phyloP scores from a whole-genome alignment of 2,888 invertebrate species.

The Petrolisthes cinctipes region DNA sequence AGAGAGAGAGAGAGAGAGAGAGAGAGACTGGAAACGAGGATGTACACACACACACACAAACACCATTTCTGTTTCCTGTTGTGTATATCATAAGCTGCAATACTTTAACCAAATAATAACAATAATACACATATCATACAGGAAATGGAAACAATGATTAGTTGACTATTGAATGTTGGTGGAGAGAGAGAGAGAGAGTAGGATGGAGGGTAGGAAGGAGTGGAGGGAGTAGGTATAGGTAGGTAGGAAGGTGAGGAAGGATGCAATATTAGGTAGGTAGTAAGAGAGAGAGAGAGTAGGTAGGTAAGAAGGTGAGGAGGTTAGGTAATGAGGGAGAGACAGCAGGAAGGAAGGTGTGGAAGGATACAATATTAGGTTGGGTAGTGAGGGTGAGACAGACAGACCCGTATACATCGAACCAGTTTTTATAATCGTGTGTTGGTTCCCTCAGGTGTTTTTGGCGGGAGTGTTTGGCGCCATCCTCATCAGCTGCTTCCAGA shows the following conservation, averaged over 20 bases:
- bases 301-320: neutral
- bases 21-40: constrained; percentile 6
- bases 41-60: too few species aligned
- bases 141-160: too few species aligned
- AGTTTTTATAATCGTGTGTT: constrained; percentile 19
- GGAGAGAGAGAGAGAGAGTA: constrained; percentile 25
- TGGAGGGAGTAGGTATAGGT: neutral
- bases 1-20: constrained; percentile 10
- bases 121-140: too few species aligned
- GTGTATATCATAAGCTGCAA: too few species aligned
- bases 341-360: neutral
- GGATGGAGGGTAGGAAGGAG: neutral
- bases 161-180: neutral
- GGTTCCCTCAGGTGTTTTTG: constrained; percentile 39
- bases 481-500: constrained; percentile 47
- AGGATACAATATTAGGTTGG: neutral
- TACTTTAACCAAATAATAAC: too few species aligned
- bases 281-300: neutral
- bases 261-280: neutral
- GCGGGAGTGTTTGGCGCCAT: constrained; percentile 53
- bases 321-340: neutral
- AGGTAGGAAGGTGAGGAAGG: neutral
- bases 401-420: constrained; percentile 13
- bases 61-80: too few species aligned
- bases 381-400: neutral